Evolutionary conservation across 1,140 invertebrate species (phyloP).

Genomic region (Habropoda laboriosa): DNA sequence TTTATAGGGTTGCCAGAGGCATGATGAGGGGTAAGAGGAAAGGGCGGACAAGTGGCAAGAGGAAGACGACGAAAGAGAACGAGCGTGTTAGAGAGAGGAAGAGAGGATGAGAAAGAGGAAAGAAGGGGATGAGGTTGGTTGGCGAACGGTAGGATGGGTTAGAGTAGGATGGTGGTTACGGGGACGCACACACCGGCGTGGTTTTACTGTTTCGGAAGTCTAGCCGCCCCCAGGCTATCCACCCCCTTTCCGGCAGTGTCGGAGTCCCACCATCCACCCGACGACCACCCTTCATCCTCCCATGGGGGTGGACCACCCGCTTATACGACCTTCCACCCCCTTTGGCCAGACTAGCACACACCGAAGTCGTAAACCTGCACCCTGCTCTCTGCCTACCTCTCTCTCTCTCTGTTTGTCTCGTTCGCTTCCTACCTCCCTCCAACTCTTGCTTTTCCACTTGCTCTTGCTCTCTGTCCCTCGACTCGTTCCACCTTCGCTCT

Average conservation of each 20-base stretch:
- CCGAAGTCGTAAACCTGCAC: conserved; percentile 77
- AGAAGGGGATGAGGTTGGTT: conserved; percentile 54
- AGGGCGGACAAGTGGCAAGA: conserved; percentile 44
- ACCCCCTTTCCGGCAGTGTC: conserved; percentile 59
- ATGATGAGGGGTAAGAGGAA: conserved; percentile 42
- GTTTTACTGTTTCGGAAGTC: conserved; percentile 79
- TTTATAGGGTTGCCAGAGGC: conserved; percentile 70
- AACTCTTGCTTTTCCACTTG: conserved; percentile 41
- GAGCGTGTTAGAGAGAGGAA: conserved; percentile 19
- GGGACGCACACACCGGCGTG: conserved; percentile 69
- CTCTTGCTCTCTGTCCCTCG: conserved; percentile 32
- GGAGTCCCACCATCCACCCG: conserved; percentile 63
- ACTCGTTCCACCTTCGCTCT: conserved; percentile 54
- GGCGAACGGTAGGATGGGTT: conserved; percentile 51
- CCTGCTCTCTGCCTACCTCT: conserved; percentile 58
- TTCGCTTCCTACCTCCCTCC: conserved; percentile 45
- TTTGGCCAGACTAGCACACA: conserved; percentile 74
- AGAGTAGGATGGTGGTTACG: conserved; percentile 64
- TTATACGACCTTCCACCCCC: conserved; percentile 75
- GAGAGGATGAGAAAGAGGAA: conserved; percentile 54
- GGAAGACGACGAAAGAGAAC: conserved; percentile 41
- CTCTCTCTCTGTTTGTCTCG: conserved; percentile 49
- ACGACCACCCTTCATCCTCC: conserved; percentile 60
- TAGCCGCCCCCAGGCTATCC: conserved; percentile 73
- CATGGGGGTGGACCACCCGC: conserved; percentile 62